phyloP scores from a whole-genome alignment of 2,888 invertebrate species.

The Morpho achilles region DNA sequence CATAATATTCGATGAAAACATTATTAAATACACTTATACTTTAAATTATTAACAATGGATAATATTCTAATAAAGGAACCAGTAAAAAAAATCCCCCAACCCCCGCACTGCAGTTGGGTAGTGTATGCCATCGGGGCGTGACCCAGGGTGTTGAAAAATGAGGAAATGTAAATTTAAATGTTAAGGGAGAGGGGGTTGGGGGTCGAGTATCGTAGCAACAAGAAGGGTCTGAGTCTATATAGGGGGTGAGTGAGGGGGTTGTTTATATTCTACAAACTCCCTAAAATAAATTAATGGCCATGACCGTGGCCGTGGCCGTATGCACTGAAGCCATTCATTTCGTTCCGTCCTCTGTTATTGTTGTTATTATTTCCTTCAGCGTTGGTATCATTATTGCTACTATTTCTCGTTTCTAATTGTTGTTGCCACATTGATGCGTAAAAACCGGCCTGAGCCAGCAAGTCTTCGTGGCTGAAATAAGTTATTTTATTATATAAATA shows the following conservation, averaged over 20 bases:
- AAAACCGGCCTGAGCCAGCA: conserved; percentile 83
- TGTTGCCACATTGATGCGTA: conserved; percentile 97
- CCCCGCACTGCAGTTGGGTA: too few relatives aligned
- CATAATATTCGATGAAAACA: background rate
- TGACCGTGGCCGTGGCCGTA: conserved; percentile 40
- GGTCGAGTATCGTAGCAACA: too few relatives aligned
- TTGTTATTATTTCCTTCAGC: conserved; percentile 34
- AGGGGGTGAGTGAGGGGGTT: too few relatives aligned
- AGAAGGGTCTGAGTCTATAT: too few relatives aligned
- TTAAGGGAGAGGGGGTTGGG: too few relatives aligned
- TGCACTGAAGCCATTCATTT: conserved; percentile 32
- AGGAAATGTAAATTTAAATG: too few relatives aligned
- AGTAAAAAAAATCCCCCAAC: too few relatives aligned
- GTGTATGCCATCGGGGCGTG: too few relatives aligned
- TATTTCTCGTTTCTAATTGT: conserved; percentile 83
- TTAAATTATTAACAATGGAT: too few relatives aligned
- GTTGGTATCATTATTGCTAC: conserved; percentile 36
- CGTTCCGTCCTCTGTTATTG: conserved; percentile 23
- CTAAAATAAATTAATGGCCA: conserved; percentile 12
- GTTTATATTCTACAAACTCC: too few relatives aligned
- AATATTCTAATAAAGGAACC: background rate
- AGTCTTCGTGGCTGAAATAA: conserved; percentile 83
- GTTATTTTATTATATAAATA: conserved; percentile 56
- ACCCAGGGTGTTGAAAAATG: too few relatives aligned
- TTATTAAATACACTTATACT: background rate